Evolutionary conservation across 2,797 vertebrate genomes (phyloP), one percentile per base, ranked within the genome.

Genomic region (Hydrolagus colliei): DNA sequence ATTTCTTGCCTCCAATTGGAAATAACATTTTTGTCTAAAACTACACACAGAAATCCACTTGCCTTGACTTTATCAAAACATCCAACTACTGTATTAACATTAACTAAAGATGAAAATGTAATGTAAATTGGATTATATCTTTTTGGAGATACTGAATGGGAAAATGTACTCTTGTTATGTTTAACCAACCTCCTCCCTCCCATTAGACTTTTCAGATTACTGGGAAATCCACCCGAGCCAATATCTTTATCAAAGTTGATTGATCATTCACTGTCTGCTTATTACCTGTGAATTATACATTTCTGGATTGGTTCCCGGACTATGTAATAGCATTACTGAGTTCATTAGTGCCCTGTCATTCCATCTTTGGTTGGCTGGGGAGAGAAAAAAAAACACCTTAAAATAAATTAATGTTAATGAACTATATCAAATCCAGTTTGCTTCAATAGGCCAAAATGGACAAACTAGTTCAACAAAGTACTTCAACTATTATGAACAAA

Each of bases 241-340:
- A 84, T 84, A 71, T 84, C 79, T 84, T 84, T 71, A 84, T 84
- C 79, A 71, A 71, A 84, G 67, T 84, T 84, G 71, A 84, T 84
- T 84, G 32, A 68, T 18, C 71, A 84, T 84, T 84, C 67, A 84
- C 79, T 6, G 79, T 68, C 79, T 84, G 79, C 79, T 84, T 84
- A 84, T 84, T 52, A 84, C 13, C 35, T 67, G 52, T 84, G 65
- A 84, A 84, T 84, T 84, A 71, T 32, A 71, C 41, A 84, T 84
- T 84, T 65, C 18, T 84, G 79, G 79, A 84, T 68, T 67, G 32
- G 65, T 84, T 84, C 79, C 79, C 79, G 18, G 79, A 71, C 65
- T 68, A 84, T 67, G 41, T 71, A 41, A 84, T 71, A 71, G 13
- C 35, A 84, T 71, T 84, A 41, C 79, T 20, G 13, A 20, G 65